These are phyloP conservation scores for Metopia argyrocephala DNA, from an alignment of 2,888 invertebrate genomes.

Conservation along the genomic window DNA sequence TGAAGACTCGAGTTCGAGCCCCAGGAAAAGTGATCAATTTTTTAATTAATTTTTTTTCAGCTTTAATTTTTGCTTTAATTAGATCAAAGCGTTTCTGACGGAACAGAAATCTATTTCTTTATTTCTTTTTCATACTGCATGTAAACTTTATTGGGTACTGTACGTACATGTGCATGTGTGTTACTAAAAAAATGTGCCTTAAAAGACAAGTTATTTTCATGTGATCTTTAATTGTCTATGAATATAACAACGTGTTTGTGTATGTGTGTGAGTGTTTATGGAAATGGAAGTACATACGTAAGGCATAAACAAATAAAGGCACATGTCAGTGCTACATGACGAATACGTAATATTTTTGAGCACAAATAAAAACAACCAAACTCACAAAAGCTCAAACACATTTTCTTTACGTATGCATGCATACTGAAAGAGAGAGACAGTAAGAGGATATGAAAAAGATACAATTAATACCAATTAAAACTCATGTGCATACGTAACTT, in stretches of 20 bases:
- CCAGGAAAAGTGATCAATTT: too few relatives aligned
- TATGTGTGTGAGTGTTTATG: not conserved
- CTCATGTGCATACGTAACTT: not conserved
- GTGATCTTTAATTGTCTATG: conserved; percentile 22
- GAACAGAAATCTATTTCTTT: too few relatives aligned
- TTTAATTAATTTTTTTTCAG: too few relatives aligned
- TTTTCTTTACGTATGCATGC: not conserved
- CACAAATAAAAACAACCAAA: not conserved
- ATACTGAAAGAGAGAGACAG: not conserved
- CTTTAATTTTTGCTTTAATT: too few relatives aligned
- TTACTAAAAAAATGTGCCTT: not conserved
- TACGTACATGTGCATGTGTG: not conserved
- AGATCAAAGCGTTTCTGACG: too few relatives aligned
- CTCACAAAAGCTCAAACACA: not conserved
- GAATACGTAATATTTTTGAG: conserved; percentile 35
- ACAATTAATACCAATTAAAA: not conserved
- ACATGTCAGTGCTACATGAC: conserved; percentile 42
- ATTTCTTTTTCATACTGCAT: too few relatives aligned
- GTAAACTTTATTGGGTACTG: too few relatives aligned
- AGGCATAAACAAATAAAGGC: conserved; percentile 9
- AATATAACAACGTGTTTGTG: not conserved
- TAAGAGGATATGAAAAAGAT: not conserved
- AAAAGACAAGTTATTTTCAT: not conserved
- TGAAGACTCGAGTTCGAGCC: too few relatives aligned
- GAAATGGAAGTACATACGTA: not conserved